Evolutionary conservation across 2,113 vertebrate genomes (phyloP), one percentile per base, ranked within the genome.

Genomic region (Apaloderma vittatum): DNA sequence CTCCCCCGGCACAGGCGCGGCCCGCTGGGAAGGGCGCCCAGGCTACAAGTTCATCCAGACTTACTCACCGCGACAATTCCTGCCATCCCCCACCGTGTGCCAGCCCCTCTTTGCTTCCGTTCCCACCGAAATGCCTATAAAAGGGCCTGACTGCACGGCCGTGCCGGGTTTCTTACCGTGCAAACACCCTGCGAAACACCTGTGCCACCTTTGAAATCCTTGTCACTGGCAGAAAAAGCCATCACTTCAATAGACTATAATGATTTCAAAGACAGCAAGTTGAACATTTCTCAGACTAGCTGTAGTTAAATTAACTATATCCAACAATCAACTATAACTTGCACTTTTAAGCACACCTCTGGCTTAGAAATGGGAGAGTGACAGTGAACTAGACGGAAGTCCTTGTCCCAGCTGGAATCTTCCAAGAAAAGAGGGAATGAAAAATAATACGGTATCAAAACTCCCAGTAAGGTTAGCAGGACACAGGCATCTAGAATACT

Each of bases 1-100:
- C n/a, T n/a, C n/a, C n/a, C n/a, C n/a, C n/a, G n/a, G n/a, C 34
- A 2, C 61, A 34, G 16, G 49, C 11, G 11, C 1, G 1, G 7
- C 27, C 12, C 37, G 61, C 51, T 12, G 22, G 12, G 32, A 63
- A 65, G 22, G 8, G 14, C 8, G 36, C 54, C 11, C 26, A 37
- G 46, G 18, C 26, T 32, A 21, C 15, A 30, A 15, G 24, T 20
- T 23, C 36, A 29, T 54, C 36, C 19, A 37, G 16, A 20, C 15
- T 34, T 18, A 17, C 4, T 12, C n/a, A 9, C 11, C 0, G 26
- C 36, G 46, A 27, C 62, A 19, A 16, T 6, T 3, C 15, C 27
- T 5, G 40, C 40, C 40, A 40, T 40, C 17, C 27, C 17, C 13
- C 19, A 0, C 9, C 34, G 19, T 5, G 14, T 10, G 24, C 9